A percentile compares a stretch with the other conserved stretches of the same genome.
These are phyloP conservation scores for Budorcas taxicolor DNA, from an alignment of 2,113 vertebrate species.

Conservation along the genomic window DNA sequence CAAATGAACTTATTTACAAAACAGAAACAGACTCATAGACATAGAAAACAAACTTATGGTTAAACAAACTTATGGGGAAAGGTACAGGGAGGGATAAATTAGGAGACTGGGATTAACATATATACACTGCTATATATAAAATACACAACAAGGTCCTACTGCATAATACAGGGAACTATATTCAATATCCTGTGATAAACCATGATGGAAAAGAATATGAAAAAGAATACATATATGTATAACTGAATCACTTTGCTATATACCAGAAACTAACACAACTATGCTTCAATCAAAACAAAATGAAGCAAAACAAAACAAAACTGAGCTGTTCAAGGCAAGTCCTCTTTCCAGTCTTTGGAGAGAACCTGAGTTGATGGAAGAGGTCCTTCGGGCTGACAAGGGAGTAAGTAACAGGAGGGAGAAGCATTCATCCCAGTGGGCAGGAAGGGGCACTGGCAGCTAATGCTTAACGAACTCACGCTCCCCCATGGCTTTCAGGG, in stretches of 20 bases:
- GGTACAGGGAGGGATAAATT: neutral
- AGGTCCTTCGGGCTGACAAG: neutral
- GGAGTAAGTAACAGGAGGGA: neutral
- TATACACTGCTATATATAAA: neutral
- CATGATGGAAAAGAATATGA: neutral
- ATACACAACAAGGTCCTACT: neutral
- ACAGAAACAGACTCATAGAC: neutral
- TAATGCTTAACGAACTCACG: neutral
- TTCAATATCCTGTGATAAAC: neutral
- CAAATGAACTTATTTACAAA: neutral
- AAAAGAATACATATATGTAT: neutral
- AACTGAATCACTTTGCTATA: neutral
- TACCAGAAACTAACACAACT: neutral
- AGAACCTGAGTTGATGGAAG: neutral
- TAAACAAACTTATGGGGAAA: neutral
- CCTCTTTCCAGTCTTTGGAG: neutral
- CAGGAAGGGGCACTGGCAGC: neutral
- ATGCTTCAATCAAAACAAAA: neutral
- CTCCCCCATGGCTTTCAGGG: neutral
- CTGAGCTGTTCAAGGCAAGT: neutral
- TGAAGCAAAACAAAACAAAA: neutral
- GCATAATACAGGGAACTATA: neutral
- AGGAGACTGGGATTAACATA: neutral
- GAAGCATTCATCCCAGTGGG: neutral
- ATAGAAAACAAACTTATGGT: neutral